Percentiles rank a stretch among this genome's conserved stretches.
Evolutionary conservation across 2,797 vertebrate genomes (phyloP).

Genomic region (Holocentrus rufus): DNA sequence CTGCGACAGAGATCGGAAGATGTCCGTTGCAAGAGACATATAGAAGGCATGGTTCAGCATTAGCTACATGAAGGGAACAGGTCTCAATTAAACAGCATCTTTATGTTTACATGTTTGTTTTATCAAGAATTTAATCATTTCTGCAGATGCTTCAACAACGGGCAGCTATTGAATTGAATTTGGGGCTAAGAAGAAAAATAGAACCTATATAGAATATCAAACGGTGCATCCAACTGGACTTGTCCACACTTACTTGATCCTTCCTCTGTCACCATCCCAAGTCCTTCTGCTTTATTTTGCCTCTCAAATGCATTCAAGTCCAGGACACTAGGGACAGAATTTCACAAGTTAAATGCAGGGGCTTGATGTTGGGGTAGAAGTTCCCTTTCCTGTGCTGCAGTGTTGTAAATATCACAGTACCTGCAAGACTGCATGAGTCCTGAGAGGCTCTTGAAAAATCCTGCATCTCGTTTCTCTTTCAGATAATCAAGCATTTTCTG

Average conservation of each 20-base stretch:
- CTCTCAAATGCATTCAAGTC: conserved; percentile 99
- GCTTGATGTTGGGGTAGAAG: not conserved
- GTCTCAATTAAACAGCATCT: not conserved
- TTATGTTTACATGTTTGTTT: not conserved
- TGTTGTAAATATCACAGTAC: conserved; percentile 57
- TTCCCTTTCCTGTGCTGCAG: not conserved
- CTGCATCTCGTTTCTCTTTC: conserved; percentile 97
- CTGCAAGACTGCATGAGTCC: conserved; percentile 99
- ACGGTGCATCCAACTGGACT: not conserved
- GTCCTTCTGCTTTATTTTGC: conserved; percentile 99
- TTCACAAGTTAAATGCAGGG: conserved; percentile 7
- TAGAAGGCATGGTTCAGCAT: conserved; percentile 65
- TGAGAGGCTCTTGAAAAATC: conserved; percentile 98
- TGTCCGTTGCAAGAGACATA: not conserved
- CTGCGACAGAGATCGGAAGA: not conserved
- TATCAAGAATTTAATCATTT: conserved; percentile 6
- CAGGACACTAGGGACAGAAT: conserved; percentile 85
- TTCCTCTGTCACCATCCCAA: conserved; percentile 99
- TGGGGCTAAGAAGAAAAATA: not conserved
- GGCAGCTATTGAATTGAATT: conserved; percentile 1
- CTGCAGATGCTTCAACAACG: not conserved
- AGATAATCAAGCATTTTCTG: conserved; percentile 99
- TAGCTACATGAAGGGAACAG: conserved; percentile 25
- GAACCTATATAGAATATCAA: not conserved
- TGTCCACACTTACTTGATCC: conserved; percentile 91